These are phyloP conservation scores for Myoxocephalus aenaeus DNA, from an alignment of 2,797 vertebrate genomes.

Conservation along the genomic window DNA sequence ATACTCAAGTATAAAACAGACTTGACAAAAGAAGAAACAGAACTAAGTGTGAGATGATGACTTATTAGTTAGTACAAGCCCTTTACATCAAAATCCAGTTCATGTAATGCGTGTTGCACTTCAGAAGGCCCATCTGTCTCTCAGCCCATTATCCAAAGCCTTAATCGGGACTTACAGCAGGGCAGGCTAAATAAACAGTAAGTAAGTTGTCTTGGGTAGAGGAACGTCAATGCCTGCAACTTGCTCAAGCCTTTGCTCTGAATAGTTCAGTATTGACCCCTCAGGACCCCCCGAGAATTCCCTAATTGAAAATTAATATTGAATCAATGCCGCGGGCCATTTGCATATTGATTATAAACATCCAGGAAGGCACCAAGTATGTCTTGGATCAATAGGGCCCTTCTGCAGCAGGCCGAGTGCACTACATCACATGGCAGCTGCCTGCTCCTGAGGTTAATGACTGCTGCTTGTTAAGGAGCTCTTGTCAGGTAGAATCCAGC, in stretches of 20 bases:
- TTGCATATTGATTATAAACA: conserved; percentile 99
- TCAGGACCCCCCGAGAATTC: conserved; percentile 96
- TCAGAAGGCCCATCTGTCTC: conserved; percentile 83
- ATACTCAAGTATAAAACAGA: conserved; percentile 23
- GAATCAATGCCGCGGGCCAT: conserved; percentile 96
- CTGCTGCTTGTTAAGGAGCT: conserved; percentile 87
- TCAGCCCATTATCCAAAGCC: conserved; percentile 80
- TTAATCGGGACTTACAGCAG: conserved; percentile 88
- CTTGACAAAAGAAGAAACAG: conserved; percentile 48
- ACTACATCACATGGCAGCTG: conserved; percentile 85
- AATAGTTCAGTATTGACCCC: conserved; percentile 97
- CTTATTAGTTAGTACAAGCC: conserved; percentile 78
- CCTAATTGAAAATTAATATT: conserved; percentile 99
- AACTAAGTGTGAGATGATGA: conserved; percentile 75
- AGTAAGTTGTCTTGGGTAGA: conserved; percentile 89
- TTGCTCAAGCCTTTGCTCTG: conserved; percentile 90
- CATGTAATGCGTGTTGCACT: conserved; percentile 72
- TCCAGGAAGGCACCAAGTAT: conserved; percentile 98
- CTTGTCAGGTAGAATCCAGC: conserved; percentile 87
- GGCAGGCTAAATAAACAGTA: conserved; percentile 90
- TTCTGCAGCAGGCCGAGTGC: conserved; percentile 88
- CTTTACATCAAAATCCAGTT: conserved; percentile 75
- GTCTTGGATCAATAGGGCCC: conserved; percentile 94
- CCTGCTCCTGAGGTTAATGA: conserved; percentile 87
- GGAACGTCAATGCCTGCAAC: conserved; percentile 89